Base-by-base conservation (phyloP, 2,888 invertebrate genomes). In the Helobdella robusta region DNA sequence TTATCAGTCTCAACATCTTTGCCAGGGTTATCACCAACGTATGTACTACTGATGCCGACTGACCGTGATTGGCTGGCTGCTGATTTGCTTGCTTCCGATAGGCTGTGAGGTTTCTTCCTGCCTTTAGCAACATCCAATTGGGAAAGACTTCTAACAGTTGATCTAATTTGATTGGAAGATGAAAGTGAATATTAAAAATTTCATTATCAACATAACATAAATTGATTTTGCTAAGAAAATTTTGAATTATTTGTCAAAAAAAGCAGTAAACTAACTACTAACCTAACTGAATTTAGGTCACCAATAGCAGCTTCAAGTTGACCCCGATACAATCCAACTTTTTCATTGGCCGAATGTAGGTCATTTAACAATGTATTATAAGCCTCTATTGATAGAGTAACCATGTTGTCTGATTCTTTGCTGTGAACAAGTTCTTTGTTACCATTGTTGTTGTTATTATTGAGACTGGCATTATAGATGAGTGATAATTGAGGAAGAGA, bases 1-100 rank as follows among this genome's bases (percentile, higher is more conserved):
- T 25, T 32, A 61, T 46, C 52, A 62, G 30, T 35, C 48, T n/a
- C 52, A 62, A n/a, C 40, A 50, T 20, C 34, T 32, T 30, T 35
- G 50, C 20, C 52, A 62, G 18, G 34, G 50, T 30, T 35, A 50
- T 32, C 35, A 62, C 32, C 52, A 62, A 20, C 52, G 34, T 50
- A 32, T 50, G 8, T 23, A 50, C 32, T 35, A 62, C n/a, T 18
- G n/a, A 18, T 8, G 48, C 25, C 48, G 6, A 48, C 48, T 20
- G 20, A 5, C 5, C 20, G 48, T 25, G 25, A 48, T 8, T 48
- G 20, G 23, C 48, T 48, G n/a, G 15, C 48, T 8, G 48, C 25
- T 25, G 15, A 6, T 48, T 25, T 48, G 6, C 5, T 5, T 18
- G 40, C 40, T 18, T 15, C 8, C 40, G 18, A 40, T 15, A 40